These are phyloP conservation scores for Dermochelys coriacea DNA, from an alignment of 2,797 vertebrate genomes.

Conservation along the genomic window DNA sequence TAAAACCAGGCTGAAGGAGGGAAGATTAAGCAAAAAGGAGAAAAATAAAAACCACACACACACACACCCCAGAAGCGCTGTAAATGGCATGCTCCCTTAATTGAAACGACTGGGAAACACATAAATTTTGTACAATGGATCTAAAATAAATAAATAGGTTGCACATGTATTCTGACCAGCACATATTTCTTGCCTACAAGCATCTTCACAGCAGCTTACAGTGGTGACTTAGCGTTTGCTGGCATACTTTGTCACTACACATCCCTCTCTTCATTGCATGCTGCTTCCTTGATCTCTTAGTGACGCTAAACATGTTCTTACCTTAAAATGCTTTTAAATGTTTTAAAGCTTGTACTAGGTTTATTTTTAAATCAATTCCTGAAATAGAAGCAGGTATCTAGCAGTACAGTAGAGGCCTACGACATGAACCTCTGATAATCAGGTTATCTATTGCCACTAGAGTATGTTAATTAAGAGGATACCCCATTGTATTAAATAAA, in stretches of 20 bases:
- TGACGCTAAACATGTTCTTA: neutral
- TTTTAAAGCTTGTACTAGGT: neutral
- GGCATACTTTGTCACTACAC: neutral
- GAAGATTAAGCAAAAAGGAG: neutral
- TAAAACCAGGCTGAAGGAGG: neutral
- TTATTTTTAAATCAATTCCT: neutral
- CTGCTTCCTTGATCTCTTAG: neutral
- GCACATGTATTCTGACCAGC: neutral
- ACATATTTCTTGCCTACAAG: neutral
- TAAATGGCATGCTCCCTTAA: neutral
- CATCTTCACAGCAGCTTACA: neutral
- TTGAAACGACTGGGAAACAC: neutral
- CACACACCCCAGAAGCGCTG: neutral
- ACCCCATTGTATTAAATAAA: neutral
- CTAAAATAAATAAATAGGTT: neutral
- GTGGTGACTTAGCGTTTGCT: neutral
- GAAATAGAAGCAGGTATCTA: neutral
- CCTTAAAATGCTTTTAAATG: neutral
- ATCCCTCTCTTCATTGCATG: neutral
- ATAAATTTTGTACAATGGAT: neutral
- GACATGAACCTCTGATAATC: neutral
- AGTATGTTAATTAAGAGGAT: neutral
- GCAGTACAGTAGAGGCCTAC: fast-evolving
- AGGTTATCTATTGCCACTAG: neutral
- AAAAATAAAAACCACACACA: neutral